A percentile compares a stretch with the other conserved stretches of the same genome.
Conservation (phyloP, 2,797 vertebrate genomes). For the Crax fasciolata region DNA sequence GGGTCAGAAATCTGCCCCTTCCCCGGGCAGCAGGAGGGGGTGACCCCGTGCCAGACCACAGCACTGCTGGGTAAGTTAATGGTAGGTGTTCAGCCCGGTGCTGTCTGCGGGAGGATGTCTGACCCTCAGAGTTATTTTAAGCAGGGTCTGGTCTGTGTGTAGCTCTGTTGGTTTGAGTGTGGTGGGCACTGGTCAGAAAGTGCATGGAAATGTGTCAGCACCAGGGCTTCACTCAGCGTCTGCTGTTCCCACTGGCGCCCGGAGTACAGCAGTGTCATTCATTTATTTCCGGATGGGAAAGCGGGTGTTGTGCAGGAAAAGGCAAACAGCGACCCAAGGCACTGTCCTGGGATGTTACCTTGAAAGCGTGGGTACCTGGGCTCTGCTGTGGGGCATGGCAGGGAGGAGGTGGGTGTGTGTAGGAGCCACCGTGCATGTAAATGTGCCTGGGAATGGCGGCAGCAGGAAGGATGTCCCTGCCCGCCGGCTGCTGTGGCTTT, state of each 20-base stretch:
- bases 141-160: slow-evolving; percentile 7
- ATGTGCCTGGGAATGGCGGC: neutral
- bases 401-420: neutral
- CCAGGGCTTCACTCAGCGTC: neutral
- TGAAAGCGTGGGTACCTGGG: neutral
- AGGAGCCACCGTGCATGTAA: neutral
- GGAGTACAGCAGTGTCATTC: neutral
- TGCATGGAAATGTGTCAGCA: neutral
- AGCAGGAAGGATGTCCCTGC: slow-evolving; percentile 21
- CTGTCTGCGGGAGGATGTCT: neutral
- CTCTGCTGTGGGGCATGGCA: neutral
- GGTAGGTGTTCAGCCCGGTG: neutral
- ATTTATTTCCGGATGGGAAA: neutral
- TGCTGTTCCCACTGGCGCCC: neutral
- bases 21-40: neutral
- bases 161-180: neutral
- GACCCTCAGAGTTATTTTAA: slow-evolving; percentile 41
- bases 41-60: neutral
- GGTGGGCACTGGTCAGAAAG: neutral
- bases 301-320: neutral
- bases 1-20: neutral
- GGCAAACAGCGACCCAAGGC: rapidly evolving
- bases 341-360: neutral
- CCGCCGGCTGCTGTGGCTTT: neutral
- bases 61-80: neutral